phyloP scores from a whole-genome alignment of 2,888 invertebrate species.

The Mycalesis mineus region DNA sequence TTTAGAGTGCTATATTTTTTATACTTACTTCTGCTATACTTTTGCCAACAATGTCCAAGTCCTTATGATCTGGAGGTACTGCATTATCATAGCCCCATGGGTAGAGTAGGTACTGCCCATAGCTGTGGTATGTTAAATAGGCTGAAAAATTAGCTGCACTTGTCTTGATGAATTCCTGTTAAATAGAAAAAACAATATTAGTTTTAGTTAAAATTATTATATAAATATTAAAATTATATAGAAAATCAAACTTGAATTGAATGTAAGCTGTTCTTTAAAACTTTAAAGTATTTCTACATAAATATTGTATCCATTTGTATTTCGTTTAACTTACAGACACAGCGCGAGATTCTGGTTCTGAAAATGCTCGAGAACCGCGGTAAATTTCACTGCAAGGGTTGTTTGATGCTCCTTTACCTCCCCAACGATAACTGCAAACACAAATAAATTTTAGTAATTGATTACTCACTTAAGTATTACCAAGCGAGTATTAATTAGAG shows the following conservation, averaged over 20 bases:
- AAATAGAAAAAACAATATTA: no score
- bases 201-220: no score
- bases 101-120: constrained; percentile 90
- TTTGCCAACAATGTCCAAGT: constrained; percentile 83
- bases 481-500: no score
- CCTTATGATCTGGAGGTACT: constrained; percentile 83
- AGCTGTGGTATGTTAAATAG: constrained; percentile 89
- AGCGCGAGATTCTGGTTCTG: constrained; percentile 91
- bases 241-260: no score
- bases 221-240: no score
- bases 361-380: constrained; percentile 88
- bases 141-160: constrained; percentile 80
- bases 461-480: no score
- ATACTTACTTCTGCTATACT: constrained; percentile 80
- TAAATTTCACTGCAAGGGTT: constrained; percentile 91
- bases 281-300: no score
- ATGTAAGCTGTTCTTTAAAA: no score
- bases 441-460: not conserved
- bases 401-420: constrained; percentile 88
- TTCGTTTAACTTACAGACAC: constrained; percentile 53
- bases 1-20: no score
- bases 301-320: not conserved
- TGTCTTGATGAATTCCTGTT: constrained; percentile 72
- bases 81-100: constrained; percentile 91
- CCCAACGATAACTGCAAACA: constrained; percentile 85